These are phyloP conservation scores for Chrysogorgia sp. DNA, from an alignment of 92 coral and sea anemone genomes.

Conservation along the genomic window DNA sequence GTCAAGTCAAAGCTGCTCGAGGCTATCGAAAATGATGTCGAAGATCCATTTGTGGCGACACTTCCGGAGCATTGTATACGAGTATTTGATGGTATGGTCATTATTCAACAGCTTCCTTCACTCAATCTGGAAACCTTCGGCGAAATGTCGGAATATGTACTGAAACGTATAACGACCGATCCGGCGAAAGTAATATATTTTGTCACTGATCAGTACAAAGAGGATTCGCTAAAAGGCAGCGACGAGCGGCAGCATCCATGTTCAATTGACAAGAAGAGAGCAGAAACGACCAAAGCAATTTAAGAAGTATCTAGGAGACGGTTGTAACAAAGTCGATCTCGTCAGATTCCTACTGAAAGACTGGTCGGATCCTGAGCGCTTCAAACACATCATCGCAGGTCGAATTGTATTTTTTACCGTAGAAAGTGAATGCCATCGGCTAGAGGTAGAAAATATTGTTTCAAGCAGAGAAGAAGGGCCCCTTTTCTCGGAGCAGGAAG, in stretches of 20 bases:
- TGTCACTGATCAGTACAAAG: slow-evolving; percentile 10
- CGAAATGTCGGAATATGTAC: slow-evolving; percentile 9
- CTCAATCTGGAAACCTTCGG: slow-evolving; percentile 20
- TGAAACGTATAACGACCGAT: slow-evolving; percentile 3
- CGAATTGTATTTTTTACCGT: slow-evolving; percentile 1
- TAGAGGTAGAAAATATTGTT: slow-evolving; percentile 4
- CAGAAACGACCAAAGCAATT: slow-evolving; percentile 20
- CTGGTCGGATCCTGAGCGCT: slow-evolving; percentile 28
- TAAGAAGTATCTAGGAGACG: slow-evolving; percentile 11
- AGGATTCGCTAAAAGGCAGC: slow-evolving; percentile 16
- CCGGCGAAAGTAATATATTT: slow-evolving; percentile 9
- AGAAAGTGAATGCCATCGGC: background rate
- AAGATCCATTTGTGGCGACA: slow-evolving; percentile 8
- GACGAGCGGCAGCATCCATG: slow-evolving; percentile 11
- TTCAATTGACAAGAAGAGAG: slow-evolving; percentile 15
- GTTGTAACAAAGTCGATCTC: slow-evolving; percentile 22
- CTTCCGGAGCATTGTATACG: slow-evolving; percentile 24
- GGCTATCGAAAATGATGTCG: slow-evolving; percentile 17
- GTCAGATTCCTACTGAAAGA: slow-evolving; percentile 11
- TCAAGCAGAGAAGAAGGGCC: background rate
- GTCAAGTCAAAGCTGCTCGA: slow-evolving; percentile 22
- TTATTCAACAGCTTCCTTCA: slow-evolving; percentile 7
- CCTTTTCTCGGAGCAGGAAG: slow-evolving; percentile 16
- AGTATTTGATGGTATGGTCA: slow-evolving; percentile 35
- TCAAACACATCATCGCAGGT: slow-evolving; percentile 6